These are phyloP conservation scores for Drosophila lacicola DNA, from an alignment of 2,888 invertebrate species.

Conservation along the genomic window DNA sequence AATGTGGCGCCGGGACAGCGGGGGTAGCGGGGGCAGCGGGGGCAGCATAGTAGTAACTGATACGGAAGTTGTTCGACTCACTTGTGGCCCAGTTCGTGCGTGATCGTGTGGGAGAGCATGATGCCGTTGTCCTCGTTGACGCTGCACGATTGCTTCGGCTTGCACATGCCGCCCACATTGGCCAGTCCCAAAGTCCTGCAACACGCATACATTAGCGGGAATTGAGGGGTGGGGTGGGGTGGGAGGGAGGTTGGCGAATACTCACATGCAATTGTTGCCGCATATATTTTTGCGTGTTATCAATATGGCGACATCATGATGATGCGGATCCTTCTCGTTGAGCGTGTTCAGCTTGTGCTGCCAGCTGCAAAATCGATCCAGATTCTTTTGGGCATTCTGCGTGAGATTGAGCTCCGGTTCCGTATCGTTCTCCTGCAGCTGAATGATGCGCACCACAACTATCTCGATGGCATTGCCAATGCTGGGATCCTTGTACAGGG, in stretches of 20 bases:
- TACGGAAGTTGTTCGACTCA: constrained; percentile 86
- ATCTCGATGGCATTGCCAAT: constrained; percentile 96
- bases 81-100: constrained; percentile 97
- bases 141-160: constrained; percentile 93
- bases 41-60: constrained; percentile 2
- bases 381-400: constrained; percentile 92
- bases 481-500: constrained; percentile 93
- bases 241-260: not conserved
- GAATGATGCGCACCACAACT: constrained; percentile 93
- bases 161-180: constrained; percentile 95
- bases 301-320: constrained; percentile 95
- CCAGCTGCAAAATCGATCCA: constrained; percentile 94
- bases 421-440: constrained; percentile 87
- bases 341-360: constrained; percentile 91
- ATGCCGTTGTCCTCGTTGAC: constrained; percentile 97
- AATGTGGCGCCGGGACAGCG: constrained; percentile 9
- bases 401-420: constrained; percentile 89
- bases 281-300: constrained; percentile 93
- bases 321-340: constrained; percentile 92
- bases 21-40: not conserved
- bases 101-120: constrained; percentile 94
- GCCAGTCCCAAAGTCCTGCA: constrained; percentile 93
- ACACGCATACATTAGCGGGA: constrained; percentile 27
- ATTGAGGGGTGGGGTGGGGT: fast-evolving
- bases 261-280: constrained; percentile 85